Percentiles rank a stretch among this genome's conserved stretches.
These are phyloP conservation scores for Cyprinodon brontotheroides DNA, from an alignment of 2,113 vertebrate genomes.

Conservation along the genomic window DNA sequence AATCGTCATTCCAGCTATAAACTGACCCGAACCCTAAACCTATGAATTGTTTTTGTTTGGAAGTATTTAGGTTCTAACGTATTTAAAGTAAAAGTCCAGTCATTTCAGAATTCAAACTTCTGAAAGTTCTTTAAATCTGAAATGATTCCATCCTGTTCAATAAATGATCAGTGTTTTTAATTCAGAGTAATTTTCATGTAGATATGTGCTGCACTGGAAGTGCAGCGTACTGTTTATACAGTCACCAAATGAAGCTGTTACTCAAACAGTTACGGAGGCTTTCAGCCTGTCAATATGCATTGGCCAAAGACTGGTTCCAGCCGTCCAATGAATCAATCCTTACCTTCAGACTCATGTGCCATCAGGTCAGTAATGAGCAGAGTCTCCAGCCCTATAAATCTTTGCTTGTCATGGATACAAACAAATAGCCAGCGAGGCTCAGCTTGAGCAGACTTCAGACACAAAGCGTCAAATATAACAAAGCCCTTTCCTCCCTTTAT, in stretches of 20 bases:
- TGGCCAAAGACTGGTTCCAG: slow-evolving; percentile 79
- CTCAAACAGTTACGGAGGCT: slow-evolving; percentile 77
- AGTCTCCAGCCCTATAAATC: slow-evolving; percentile 59
- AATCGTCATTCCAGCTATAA: too few relatives aligned
- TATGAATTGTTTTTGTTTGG: too few relatives aligned
- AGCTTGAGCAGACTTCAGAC: slow-evolving; percentile 5
- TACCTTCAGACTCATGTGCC: slow-evolving; percentile 67
- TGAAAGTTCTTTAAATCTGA: too few relatives aligned
- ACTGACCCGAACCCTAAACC: too few relatives aligned
- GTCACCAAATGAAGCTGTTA: slow-evolving; percentile 72
- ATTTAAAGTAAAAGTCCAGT: too few relatives aligned
- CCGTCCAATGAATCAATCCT: slow-evolving; percentile 80
- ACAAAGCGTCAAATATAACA: background rate
- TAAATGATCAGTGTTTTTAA: too few relatives aligned
- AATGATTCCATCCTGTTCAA: too few relatives aligned
- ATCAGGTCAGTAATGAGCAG: slow-evolving; percentile 71
- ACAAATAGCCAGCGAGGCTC: slow-evolving; percentile 41
- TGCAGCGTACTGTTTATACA: slow-evolving; percentile 64
- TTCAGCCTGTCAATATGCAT: slow-evolving; percentile 79
- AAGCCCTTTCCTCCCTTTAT: background rate
- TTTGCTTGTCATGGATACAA: slow-evolving; percentile 43
- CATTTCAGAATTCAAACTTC: too few relatives aligned
- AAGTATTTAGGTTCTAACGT: too few relatives aligned
- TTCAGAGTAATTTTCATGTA: too few relatives aligned
- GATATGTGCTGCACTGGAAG: slow-evolving; percentile 33